phyloP scores from a whole-genome alignment of 2,113 vertebrate genomes.

The Eurystomus gularis region DNA sequence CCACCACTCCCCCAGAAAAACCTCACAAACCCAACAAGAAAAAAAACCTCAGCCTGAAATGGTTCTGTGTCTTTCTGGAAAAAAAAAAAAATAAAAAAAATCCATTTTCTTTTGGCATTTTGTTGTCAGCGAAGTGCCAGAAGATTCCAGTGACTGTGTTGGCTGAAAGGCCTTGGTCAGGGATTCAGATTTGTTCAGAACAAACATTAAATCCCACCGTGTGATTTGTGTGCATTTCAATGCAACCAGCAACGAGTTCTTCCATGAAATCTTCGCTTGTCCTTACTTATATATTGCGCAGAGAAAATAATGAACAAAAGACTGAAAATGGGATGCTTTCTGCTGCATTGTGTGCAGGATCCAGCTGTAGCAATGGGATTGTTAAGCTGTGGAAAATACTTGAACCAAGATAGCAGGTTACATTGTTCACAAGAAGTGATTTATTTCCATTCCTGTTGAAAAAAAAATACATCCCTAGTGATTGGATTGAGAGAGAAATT shows the following conservation, averaged over 20 bases:
- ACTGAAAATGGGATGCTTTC: not conserved
- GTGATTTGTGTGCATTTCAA: not conserved
- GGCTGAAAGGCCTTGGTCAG: not conserved
- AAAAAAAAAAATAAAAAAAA: not conserved
- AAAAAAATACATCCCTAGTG: not conserved
- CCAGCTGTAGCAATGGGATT: not conserved
- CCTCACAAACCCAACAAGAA: not conserved
- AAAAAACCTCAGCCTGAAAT: not conserved
- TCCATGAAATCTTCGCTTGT: not conserved
- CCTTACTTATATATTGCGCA: not conserved
- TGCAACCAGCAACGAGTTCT: not conserved
- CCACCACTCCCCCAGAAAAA: not conserved
- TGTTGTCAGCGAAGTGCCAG: not conserved
- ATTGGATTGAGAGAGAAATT: not conserved
- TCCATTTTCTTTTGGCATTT: conserved; percentile 9
- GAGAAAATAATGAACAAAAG: not conserved
- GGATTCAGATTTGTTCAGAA: not conserved
- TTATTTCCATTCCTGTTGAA: not conserved
- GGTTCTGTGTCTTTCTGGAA: conserved; percentile 9
- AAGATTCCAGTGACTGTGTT: conserved; percentile 4
- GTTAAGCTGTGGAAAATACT: not conserved
- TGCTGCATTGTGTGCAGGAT: conserved; percentile 26
- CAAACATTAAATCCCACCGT: not conserved
- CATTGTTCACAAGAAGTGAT: not conserved
- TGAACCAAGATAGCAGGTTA: not conserved